These are phyloP conservation scores for Crocuta crocuta DNA, from an alignment of 2,113 vertebrate genomes.

Conservation along the genomic window DNA sequence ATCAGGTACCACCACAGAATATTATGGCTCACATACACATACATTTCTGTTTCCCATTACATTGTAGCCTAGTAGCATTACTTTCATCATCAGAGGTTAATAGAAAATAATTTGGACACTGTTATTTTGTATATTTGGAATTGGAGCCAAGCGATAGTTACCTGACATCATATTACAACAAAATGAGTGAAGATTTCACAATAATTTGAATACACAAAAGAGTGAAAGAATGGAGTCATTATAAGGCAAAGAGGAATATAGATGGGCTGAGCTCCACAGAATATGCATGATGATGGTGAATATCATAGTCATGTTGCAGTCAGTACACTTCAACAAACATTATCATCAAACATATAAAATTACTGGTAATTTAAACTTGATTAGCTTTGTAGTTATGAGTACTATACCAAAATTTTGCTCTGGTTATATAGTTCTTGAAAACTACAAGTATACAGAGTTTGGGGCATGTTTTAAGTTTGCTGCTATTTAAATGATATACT, in stretches of 20 bases:
- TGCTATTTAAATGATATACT: neutral
- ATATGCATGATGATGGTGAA: too few relatives aligned
- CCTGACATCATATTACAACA: neutral
- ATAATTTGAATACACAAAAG: neutral
- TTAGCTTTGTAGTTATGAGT: neutral
- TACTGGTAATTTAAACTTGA: neutral
- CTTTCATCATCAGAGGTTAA: neutral
- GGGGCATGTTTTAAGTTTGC: neutral
- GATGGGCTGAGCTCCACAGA: neutral
- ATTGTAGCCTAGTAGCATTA: neutral
- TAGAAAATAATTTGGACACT: neutral
- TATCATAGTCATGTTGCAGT: neutral
- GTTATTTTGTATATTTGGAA: neutral
- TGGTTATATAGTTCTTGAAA: neutral
- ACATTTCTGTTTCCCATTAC: neutral
- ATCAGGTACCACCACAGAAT: neutral
- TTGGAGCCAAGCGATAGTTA: neutral
- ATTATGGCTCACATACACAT: neutral
- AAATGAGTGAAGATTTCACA: neutral
- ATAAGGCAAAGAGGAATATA: neutral
- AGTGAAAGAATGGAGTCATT: neutral
- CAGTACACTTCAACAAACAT: neutral
- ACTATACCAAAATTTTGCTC: neutral
- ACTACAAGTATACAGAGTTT: neutral
- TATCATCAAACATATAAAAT: neutral